Evolutionary conservation across 2,113 vertebrate species (phyloP).

Genomic region (Trematomus loennbergii): DNA sequence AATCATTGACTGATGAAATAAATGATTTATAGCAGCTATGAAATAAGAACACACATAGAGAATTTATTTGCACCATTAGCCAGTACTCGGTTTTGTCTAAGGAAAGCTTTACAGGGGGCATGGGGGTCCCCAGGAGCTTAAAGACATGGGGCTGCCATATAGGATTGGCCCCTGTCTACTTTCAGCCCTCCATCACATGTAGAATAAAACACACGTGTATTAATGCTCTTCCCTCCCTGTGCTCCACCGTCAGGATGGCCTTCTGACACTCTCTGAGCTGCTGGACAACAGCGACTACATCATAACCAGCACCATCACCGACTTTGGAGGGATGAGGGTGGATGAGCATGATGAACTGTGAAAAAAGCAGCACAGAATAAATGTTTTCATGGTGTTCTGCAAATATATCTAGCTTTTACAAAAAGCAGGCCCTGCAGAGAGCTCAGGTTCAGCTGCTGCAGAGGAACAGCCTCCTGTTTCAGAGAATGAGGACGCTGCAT

Average conservation of each 20-base stretch:
- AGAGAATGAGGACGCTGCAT: too few relatives aligned
- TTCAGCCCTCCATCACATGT: background rate
- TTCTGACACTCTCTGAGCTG: conserved; percentile 76
- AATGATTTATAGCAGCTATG: too few relatives aligned
- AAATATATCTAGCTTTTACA: too few relatives aligned
- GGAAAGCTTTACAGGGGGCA: too few relatives aligned
- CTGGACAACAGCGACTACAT: conserved; percentile 74
- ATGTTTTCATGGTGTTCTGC: background rate
- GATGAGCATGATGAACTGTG: conserved; percentile 80
- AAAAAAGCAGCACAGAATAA: background rate
- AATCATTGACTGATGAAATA: too few relatives aligned
- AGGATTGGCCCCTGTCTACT: background rate
- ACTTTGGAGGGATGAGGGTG: conserved; percentile 80
- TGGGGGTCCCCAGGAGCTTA: too few relatives aligned
- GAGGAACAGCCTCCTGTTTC: too few relatives aligned
- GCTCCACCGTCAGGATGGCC: conserved; percentile 78
- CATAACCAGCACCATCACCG: conserved; percentile 81
- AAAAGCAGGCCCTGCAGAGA: background rate
- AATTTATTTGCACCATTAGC: too few relatives aligned
- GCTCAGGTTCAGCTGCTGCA: too few relatives aligned
- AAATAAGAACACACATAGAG: too few relatives aligned
- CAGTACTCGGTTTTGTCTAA: too few relatives aligned
- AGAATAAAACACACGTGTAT: background rate
- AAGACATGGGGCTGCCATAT: too few relatives aligned
- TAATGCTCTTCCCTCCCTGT: background rate